phyloP scores from a whole-genome alignment of 2,113 vertebrate species.

The Chauna torquata region DNA sequence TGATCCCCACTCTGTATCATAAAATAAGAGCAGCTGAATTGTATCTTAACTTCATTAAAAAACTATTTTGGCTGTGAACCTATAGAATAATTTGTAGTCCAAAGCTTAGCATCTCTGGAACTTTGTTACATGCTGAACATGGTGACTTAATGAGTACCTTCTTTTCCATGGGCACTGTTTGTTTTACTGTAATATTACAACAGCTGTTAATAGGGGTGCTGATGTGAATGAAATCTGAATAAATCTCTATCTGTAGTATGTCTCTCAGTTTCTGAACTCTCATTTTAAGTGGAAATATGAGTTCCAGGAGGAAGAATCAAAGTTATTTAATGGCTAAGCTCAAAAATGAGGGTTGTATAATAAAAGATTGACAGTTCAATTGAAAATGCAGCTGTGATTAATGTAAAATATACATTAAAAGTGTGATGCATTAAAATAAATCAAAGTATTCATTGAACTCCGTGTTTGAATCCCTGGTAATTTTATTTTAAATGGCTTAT shows the following conservation, averaged over 20 bases:
- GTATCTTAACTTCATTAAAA: neutral
- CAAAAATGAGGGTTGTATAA: neutral
- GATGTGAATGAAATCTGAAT: neutral
- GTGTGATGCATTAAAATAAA: neutral
- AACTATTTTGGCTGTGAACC: neutral
- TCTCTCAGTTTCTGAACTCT: neutral
- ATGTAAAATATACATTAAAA: neutral
- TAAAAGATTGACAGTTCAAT: neutral
- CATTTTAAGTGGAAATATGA: neutral
- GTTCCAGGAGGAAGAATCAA: neutral
- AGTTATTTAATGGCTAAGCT: conserved; percentile 4
- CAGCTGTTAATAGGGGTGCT: neutral
- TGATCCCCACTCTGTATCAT: neutral
- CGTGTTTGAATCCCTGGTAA: neutral
- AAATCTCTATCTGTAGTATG: neutral
- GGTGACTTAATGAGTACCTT: neutral
- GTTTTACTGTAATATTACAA: neutral
- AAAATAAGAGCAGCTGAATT: neutral
- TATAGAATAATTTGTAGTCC: neutral
- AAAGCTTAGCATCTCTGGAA: neutral
- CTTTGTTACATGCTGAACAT: neutral
- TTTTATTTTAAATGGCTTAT: neutral
- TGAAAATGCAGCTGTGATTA: conserved; percentile 16
- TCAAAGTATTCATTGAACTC: neutral
- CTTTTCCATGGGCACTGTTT: neutral